Evolutionary conservation across 2,797 vertebrate species (phyloP), one percentile per base, ranked within the genome.

Genomic region (Lepus oiostolus): DNA sequence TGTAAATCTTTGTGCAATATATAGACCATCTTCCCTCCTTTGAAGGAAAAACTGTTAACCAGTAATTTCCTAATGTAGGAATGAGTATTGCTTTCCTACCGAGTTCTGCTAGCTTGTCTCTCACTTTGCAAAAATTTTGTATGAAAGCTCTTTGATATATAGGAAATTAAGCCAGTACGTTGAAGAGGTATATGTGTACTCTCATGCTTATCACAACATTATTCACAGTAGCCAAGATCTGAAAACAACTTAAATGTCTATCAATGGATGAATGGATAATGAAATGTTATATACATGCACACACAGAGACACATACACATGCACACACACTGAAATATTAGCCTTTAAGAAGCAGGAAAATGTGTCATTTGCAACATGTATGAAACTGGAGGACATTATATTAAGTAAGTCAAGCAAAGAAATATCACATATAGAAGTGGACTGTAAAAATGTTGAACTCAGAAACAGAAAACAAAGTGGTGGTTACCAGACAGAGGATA

Each of bases 11-110:
- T 32, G 38, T 75, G 22, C 7, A 60, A 47, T 60, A 79, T 71
- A 79, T 82, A 88, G 32, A 85, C n/a, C 63, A 72, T 95, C 58
- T 90, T 30, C 63, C 50, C 62, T 63, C 22, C 24, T 93, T 74
- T 90, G 32, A 76, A 19, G 47, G 35, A 58, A 76, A 67, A 85
- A 32, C 14, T 72, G 60, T 65, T 88, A 88, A 30, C 10, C 11
- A 50, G 47, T 28, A 35, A 85, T 90, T 95, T 95, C 35, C 32
- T 93, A 42, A 19, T 16, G 4, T 71, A 28, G 13, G 16, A 90
- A 85, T 88, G 5, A 74, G 6, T 62, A 95, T 85, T 93, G 21
- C 88, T 90, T 26, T 83, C 54, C 58, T 65, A 80, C 17, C 11
- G 13, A 71, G n/a, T 85, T 92, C 19, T 87, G 30, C 30, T 12